Percentiles rank a stretch among this genome's conserved stretches.
These are phyloP conservation scores for Drosophila limbata DNA, from an alignment of 2,888 invertebrate genomes.

Conservation along the genomic window DNA sequence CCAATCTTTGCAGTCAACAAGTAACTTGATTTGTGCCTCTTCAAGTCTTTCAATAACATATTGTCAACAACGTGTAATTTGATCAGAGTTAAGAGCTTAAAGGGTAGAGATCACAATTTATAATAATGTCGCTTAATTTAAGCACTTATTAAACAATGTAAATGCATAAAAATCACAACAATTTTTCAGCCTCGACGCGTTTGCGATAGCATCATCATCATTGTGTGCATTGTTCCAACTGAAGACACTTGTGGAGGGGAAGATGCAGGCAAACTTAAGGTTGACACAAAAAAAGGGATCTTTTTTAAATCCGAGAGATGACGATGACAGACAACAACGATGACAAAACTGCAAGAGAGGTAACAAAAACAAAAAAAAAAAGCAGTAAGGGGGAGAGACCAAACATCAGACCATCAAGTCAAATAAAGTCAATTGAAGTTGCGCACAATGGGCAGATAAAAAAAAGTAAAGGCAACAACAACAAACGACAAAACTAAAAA, in stretches of 20 bases:
- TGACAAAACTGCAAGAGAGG: slow-evolving; percentile 37
- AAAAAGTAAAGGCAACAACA: slow-evolving; percentile 51
- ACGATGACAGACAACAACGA: slow-evolving; percentile 42
- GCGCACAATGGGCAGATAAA: slow-evolving; percentile 49
- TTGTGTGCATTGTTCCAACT: slow-evolving; percentile 50
- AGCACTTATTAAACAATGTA: slow-evolving; percentile 70
- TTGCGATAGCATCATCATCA: slow-evolving; percentile 55
- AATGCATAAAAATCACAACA: slow-evolving; percentile 64
- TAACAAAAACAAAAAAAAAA: not conserved
- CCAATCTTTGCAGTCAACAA: not conserved
- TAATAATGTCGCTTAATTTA: slow-evolving; percentile 25
- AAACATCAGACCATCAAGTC: slow-evolving; percentile 60
- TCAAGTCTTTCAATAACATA: not conserved
- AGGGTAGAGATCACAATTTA: slow-evolving; percentile 11
- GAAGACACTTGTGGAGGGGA: not conserved
- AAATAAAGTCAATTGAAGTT: slow-evolving; percentile 77
- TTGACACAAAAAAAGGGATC: slow-evolving; percentile 40
- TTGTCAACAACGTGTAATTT: slow-evolving; percentile 10
- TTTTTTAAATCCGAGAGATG: slow-evolving; percentile 7
- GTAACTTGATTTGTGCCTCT: not conserved
- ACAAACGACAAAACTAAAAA: slow-evolving; percentile 16
- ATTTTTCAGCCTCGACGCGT: slow-evolving; percentile 51
- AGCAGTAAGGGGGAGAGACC: slow-evolving; percentile 1
- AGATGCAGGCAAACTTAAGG: not conserved
- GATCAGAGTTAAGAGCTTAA: slow-evolving; percentile 18